Conservation (phyloP, 1,140 invertebrate genomes). For the Drosophila persimilis region DNA sequence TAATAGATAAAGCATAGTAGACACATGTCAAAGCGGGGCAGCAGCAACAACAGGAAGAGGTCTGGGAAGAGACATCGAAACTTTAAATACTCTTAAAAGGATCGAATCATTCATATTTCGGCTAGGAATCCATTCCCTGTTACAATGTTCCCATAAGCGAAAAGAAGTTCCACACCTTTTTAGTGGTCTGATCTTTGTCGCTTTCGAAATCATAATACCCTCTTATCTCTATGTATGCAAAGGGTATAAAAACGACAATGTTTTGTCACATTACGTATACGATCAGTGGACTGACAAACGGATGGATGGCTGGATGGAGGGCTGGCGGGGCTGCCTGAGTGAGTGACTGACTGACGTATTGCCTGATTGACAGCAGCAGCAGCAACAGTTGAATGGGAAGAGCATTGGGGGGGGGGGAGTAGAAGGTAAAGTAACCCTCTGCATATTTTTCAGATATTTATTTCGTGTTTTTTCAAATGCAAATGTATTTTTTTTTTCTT, state of each 20-base stretch:
- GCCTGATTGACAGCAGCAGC: slow-evolving; percentile 73
- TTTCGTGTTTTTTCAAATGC: slow-evolving; percentile 72
- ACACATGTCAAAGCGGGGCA: slow-evolving; percentile 33
- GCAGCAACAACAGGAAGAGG: slow-evolving; percentile 26
- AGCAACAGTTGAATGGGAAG: slow-evolving; percentile 13
- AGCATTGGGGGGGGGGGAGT: neutral
- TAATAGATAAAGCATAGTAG: slow-evolving; percentile 52
- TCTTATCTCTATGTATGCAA: no score
- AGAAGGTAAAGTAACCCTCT: slow-evolving; percentile 27
- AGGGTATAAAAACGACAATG: slow-evolving; percentile 22
- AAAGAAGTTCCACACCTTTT: neutral
- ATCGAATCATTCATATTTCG: no score
- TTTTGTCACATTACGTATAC: slow-evolving; percentile 79
- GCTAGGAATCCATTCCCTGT: no score
- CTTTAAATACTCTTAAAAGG: no score
- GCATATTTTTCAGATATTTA: slow-evolving; percentile 74
- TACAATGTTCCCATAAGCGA: slow-evolving; percentile 13
- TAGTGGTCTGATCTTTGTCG: no score
- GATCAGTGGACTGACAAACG: slow-evolving; percentile 45
- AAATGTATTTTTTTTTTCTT: slow-evolving; percentile 54
- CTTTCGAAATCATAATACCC: no score
- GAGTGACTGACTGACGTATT: slow-evolving; percentile 71
- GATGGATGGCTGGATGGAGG: no score
- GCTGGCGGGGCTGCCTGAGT: slow-evolving; percentile 16
- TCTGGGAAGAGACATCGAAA: no score